phyloP scores from a whole-genome alignment of 2,797 vertebrate species.

The Pterois miles region DNA sequence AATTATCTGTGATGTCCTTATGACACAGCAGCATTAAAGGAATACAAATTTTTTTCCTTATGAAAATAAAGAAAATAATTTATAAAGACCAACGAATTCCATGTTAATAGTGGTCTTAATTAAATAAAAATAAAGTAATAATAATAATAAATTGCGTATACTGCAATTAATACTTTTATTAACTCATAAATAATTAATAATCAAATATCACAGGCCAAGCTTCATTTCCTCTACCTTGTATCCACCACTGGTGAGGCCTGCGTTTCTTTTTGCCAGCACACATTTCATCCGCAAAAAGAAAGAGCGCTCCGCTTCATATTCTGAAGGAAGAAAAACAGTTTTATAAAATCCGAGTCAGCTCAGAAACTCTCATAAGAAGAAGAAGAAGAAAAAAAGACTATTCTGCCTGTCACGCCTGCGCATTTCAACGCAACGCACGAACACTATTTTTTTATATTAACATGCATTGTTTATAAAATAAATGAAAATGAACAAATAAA shows the following conservation, averaged over 20 bases:
- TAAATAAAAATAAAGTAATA: not conserved
- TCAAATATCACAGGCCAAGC: not conserved
- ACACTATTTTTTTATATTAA: not conserved
- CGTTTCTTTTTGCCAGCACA: conserved; percentile 96
- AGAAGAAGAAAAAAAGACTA: not conserved
- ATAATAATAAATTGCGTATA: not conserved
- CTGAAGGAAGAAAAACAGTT: conserved; percentile 66
- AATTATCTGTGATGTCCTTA: not conserved
- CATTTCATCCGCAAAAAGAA: conserved; percentile 99
- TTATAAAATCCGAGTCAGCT: not conserved
- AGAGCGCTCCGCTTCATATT: conserved; percentile 96
- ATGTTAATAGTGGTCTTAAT: not conserved
- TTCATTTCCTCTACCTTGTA: conserved; percentile 88
- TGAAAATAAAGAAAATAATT: not conserved
- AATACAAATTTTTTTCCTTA: not conserved
- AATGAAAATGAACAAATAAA: no score
- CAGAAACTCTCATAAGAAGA: rapidly evolving
- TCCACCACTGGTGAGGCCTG: conserved; percentile 96
- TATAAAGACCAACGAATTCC: not conserved
- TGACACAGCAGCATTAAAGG: not conserved
- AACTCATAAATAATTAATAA: not conserved
- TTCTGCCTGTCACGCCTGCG: not conserved
- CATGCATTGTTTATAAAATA: not conserved
- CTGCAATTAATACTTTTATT: not conserved
- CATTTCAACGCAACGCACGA: not conserved